Conservation (phyloP, 2,113 vertebrate species). For the Procavia capensis region DNA sequence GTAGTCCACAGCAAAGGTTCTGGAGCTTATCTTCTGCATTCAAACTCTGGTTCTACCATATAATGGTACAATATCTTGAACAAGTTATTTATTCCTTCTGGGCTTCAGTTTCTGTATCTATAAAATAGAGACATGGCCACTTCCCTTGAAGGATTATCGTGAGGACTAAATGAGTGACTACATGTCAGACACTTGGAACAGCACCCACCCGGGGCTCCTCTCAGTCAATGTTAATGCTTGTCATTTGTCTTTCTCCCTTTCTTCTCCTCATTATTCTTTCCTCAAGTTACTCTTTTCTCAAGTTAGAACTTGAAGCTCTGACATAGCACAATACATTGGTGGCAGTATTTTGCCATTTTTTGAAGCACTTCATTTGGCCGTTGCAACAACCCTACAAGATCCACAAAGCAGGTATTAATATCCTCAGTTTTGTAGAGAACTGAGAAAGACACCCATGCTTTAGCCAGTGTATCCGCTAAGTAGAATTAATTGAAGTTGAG, state of each 20-base stretch:
- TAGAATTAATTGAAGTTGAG: background rate
- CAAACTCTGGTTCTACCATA: background rate
- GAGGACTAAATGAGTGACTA: background rate
- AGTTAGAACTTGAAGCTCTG: background rate
- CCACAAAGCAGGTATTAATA: background rate
- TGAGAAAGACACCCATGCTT: background rate
- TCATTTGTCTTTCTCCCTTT: background rate
- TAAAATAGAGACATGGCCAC: background rate
- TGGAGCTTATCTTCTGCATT: background rate
- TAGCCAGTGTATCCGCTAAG: background rate
- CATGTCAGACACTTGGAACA: background rate
- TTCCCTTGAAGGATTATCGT: background rate
- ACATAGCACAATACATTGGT: background rate
- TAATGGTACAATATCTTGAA: background rate
- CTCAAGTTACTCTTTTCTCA: background rate
- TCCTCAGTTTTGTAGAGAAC: background rate
- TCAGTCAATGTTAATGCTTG: background rate
- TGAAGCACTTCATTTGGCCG: constrained; percentile 13
- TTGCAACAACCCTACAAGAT: background rate
- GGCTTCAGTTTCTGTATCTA: background rate
- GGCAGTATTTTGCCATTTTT: background rate
- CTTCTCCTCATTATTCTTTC: background rate
- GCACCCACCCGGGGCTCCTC: background rate
- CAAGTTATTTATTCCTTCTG: background rate
- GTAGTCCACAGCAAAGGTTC: background rate